Conservation (phyloP, 2,888 invertebrate species). For the Torymus texanus region DNA sequence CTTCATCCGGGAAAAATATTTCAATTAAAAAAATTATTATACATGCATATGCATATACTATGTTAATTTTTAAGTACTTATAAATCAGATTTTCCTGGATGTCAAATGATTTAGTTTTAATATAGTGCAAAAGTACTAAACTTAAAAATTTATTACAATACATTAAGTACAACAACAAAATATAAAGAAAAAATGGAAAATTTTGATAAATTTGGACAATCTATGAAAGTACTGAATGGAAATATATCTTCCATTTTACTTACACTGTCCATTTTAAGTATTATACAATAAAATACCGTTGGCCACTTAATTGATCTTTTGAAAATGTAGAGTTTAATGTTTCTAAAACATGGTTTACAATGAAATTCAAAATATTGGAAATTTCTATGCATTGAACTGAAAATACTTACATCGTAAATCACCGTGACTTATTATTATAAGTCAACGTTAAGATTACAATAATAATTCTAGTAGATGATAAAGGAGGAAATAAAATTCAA, state of each 20-base stretch:
- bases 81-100: background rate
- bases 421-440: slow-evolving; percentile 9
- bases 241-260: slow-evolving; percentile 25
- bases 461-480: slow-evolving; percentile 14
- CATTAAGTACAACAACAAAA: background rate
- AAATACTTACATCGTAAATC: slow-evolving; percentile 10
- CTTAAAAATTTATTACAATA: no score
- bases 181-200: background rate
- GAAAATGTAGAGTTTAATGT: background rate
- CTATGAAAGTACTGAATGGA: slow-evolving; percentile 41
- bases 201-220: slow-evolving; percentile 37
- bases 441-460: slow-evolving; percentile 3
- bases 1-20: background rate
- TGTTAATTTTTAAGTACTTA: background rate
- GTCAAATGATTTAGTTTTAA: no score
- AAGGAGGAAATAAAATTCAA: slow-evolving; percentile 17
- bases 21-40: slow-evolving; percentile 8
- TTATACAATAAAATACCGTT: slow-evolving; percentile 24
- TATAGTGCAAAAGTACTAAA: no score
- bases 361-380: slow-evolving; percentile 9
- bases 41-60: background rate
- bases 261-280: slow-evolving; percentile 14
- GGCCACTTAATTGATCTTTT: slow-evolving; percentile 18
- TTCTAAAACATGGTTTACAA: slow-evolving; percentile 23
- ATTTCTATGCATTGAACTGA: background rate